These are phyloP conservation scores for Halocynthia aurantium DNA, from an alignment of 23 tunicate genomes.

Conservation along the genomic window DNA sequence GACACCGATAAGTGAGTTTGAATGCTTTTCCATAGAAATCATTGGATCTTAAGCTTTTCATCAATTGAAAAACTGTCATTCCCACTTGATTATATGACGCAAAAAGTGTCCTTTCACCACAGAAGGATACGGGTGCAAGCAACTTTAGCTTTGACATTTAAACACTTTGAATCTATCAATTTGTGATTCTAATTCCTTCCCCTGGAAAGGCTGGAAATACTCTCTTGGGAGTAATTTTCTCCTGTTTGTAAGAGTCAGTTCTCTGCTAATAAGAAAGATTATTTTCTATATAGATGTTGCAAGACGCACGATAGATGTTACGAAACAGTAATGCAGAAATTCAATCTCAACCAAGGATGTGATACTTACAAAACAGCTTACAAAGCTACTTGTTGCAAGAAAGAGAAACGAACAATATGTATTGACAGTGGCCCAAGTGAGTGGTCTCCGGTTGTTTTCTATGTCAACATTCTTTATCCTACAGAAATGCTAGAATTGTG, in stretches of 20 bases:
- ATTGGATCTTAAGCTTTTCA: neutral
- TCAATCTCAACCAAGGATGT: constrained; percentile 3
- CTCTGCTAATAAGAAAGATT: too few relatives aligned
- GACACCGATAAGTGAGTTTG: neutral
- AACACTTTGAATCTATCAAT: too few relatives aligned
- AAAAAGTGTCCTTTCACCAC: neutral
- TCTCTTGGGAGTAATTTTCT: too few relatives aligned
- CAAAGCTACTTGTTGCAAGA: neutral
- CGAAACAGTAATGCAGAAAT: neutral
- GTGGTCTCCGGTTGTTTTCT: neutral
- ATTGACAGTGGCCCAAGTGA: neutral
- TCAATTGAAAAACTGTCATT: too few relatives aligned
- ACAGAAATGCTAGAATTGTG: too few relatives aligned
- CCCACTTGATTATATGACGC: neutral
- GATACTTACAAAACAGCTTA: neutral
- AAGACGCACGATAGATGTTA: neutral
- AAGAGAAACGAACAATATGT: neutral
- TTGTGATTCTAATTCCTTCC: too few relatives aligned
- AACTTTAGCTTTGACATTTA: too few relatives aligned
- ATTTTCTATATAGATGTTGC: neutral
- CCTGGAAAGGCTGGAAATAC: too few relatives aligned
- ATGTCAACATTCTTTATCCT: too few relatives aligned
- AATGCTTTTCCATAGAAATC: neutral
- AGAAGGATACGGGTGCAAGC: too few relatives aligned
- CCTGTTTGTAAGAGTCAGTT: too few relatives aligned